Conservation (phyloP, 2,113 vertebrate genomes). For the Sylvilagus bachmani region DNA sequence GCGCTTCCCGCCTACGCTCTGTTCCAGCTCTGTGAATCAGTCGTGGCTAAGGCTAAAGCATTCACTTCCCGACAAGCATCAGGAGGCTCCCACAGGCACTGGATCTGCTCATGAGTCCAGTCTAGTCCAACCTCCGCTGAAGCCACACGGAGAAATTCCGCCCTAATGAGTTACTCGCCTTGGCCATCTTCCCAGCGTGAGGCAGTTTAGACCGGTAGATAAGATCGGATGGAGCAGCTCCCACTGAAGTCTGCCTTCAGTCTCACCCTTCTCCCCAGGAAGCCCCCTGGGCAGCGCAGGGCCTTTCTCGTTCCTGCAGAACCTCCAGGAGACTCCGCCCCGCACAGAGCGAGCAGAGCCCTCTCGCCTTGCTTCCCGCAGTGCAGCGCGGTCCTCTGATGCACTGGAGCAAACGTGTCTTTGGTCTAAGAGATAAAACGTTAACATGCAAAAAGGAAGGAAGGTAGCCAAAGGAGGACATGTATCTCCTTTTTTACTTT, state of each 20-base stretch:
- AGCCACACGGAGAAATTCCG: conserved; percentile 1
- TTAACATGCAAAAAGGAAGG: conserved; percentile 14
- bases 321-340: conserved; percentile 9
- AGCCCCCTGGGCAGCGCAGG: neutral
- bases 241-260: neutral
- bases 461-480: neutral
- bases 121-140: neutral
- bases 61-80: neutral
- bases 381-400: neutral
- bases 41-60: neutral
- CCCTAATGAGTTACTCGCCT: neutral
- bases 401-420: neutral
- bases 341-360: neutral
- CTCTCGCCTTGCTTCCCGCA: neutral
- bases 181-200: conserved; percentile 49
- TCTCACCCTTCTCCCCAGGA: neutral
- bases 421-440: neutral
- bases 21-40: neutral
- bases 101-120: conserved; percentile 2
- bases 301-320: conserved; percentile 28
- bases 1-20: neutral
- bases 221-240: conserved; percentile 55
- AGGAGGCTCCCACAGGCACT: neutral
- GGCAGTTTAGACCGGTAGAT: conserved; percentile 30
- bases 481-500: neutral